Percentiles rank a stretch among this genome's conserved stretches.
Evolutionary conservation across 1,140 invertebrate species (phyloP).

Genomic region (Drosophila teissieri): DNA sequence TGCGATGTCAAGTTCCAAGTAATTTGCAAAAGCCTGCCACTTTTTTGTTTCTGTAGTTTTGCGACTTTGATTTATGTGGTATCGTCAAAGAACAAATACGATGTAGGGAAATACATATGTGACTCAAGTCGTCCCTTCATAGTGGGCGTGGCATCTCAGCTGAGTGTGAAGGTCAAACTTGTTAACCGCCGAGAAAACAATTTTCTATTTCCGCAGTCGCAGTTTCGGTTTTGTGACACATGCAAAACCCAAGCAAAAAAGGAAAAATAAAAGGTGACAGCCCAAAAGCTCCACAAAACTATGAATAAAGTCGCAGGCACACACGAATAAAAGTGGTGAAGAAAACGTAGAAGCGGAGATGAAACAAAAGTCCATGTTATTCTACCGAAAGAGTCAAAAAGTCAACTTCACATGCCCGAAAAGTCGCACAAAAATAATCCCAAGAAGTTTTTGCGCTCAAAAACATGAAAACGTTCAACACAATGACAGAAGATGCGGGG

Average conservation of each 20-base stretch:
- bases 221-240: conserved; percentile 34
- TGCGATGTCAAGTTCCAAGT: conserved; percentile 70
- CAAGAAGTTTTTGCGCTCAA: conserved; percentile 76
- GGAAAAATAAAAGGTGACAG: conserved; percentile 32
- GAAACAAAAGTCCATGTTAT: conserved; percentile 82
- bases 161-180: conserved; percentile 56
- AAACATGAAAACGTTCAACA: conserved; percentile 76
- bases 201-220: conserved; percentile 47
- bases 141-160: conserved; percentile 42
- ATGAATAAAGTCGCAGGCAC: conserved; percentile 34
- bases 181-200: conserved; percentile 46
- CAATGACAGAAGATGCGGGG: conserved; percentile 52
- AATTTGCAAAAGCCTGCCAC: conserved; percentile 80
- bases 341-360: conserved; percentile 46
- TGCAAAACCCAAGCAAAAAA: conserved; percentile 9
- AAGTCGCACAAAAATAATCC: conserved; percentile 80
- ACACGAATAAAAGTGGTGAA: conserved; percentile 22
- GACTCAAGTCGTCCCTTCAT: conserved; percentile 15
- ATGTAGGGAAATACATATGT: conserved; percentile 9
- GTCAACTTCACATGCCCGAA: conserved; percentile 80
- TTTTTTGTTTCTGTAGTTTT: conserved; percentile 73
- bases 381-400: conserved; percentile 78
- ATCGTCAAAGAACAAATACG: conserved; percentile 40
- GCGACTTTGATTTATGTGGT: conserved; percentile 73
- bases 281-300: conserved; percentile 41